phyloP scores from a whole-genome alignment of 1,140 invertebrate genomes.

The Calliphora vicina region DNA sequence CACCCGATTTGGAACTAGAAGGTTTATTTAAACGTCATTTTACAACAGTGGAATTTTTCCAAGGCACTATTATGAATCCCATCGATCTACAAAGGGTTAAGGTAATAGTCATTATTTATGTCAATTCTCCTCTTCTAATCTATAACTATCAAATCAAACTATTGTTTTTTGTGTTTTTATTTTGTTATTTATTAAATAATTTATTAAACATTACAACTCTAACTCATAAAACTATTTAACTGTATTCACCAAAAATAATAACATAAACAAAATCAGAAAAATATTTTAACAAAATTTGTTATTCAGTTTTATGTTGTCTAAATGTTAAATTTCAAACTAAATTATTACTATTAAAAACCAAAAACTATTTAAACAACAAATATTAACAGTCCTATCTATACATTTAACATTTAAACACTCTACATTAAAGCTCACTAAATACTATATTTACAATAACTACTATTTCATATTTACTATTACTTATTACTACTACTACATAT shows the following conservation, averaged over 20 bases:
- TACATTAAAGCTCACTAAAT: too few relatives aligned
- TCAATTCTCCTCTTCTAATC: constrained; percentile 2
- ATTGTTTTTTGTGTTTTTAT: background rate
- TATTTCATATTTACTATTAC: background rate
- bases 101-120: constrained; percentile 71
- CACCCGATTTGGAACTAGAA: constrained; percentile 96
- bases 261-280: background rate
- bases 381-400: background rate
- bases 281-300: background rate
- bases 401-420: background rate
- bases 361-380: background rate
- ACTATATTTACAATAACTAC: too few relatives aligned
- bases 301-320: background rate
- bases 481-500: background rate
- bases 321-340: constrained; percentile 13
- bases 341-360: background rate
- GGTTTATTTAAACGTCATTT: constrained; percentile 99
- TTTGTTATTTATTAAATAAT: background rate
- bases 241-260: background rate
- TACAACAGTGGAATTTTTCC: constrained; percentile 99
- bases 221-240: background rate
- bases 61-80: constrained; percentile 99
- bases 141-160: background rate
- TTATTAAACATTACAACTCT: background rate
- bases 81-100: constrained; percentile 98